Percentiles rank a stretch among this genome's conserved stretches.
Evolutionary conservation across 2,797 vertebrate genomes (phyloP).

Genomic region (Arnoldichthys spilopterus): DNA sequence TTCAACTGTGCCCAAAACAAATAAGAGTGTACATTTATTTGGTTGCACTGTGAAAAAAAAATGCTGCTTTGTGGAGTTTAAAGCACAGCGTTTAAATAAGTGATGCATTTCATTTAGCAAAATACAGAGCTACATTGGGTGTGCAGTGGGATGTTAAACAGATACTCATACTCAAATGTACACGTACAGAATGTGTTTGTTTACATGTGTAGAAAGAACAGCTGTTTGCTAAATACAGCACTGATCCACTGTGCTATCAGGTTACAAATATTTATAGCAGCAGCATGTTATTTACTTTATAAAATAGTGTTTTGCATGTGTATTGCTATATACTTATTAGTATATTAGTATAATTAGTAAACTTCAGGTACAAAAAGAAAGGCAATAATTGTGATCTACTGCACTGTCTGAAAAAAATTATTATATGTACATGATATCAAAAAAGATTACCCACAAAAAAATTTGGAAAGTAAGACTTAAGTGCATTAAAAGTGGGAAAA

Average conservation of each 20-base stretch:
- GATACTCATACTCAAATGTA: background rate
- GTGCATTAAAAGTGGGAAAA: background rate
- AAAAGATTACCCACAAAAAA: background rate
- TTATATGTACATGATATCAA: background rate
- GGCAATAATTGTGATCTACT: background rate
- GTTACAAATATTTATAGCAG: slow-evolving; percentile 4
- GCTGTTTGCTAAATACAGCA: slow-evolving; percentile 57
- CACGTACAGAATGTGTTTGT: slow-evolving; percentile 2
- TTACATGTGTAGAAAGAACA: slow-evolving; percentile 16
- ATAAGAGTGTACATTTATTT: background rate
- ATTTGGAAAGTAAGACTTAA: background rate
- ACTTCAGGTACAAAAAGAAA: background rate
- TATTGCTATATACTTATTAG: background rate
- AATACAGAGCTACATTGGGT: background rate
- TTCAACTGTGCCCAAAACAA: slow-evolving; percentile 82
- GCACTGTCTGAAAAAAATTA: background rate
- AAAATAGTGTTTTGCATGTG: too few relatives aligned
- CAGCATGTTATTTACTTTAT: background rate
- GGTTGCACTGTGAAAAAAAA: background rate
- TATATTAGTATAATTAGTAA: too few relatives aligned
- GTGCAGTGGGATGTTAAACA: background rate
- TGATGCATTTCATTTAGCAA: background rate
- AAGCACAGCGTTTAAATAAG: background rate
- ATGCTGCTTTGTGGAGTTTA: background rate
- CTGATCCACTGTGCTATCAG: slow-evolving; percentile 44